Percentiles rank a stretch among this genome's conserved stretches.
phyloP scores from a whole-genome alignment of 1,140 invertebrate genomes.

The Zelostemma sp. region DNA sequence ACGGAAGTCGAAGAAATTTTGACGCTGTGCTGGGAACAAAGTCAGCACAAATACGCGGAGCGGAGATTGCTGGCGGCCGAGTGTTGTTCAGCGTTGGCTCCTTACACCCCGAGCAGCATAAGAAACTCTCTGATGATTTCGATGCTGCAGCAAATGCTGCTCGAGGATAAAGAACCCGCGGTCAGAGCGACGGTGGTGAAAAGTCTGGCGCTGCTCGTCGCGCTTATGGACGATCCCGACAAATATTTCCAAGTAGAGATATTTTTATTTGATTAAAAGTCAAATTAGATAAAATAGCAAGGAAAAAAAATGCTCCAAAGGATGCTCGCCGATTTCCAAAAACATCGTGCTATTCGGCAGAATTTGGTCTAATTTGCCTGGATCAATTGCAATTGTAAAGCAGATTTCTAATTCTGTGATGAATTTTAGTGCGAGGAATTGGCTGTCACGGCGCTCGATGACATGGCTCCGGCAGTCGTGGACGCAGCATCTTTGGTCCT shows the following conservation, averaged over 20 bases:
- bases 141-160: constrained; percentile 82
- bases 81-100: constrained; percentile 79
- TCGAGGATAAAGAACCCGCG: constrained; percentile 78
- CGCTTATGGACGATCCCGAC: constrained; percentile 76
- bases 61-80: constrained; percentile 80
- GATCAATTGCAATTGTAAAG: too few relatives aligned
- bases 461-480: constrained; percentile 70
- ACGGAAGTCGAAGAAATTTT: constrained; percentile 78
- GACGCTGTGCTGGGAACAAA: constrained; percentile 85
- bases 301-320: too few relatives aligned
- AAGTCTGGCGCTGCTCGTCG: constrained; percentile 76
- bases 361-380: too few relatives aligned
- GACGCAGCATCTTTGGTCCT: constrained; percentile 67
- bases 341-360: too few relatives aligned
- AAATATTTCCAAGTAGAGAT: constrained; percentile 76
- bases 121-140: constrained; percentile 80
- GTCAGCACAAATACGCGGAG: constrained; percentile 80
- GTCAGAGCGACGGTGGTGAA: constrained; percentile 76
- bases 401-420: neutral
- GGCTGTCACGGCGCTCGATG: constrained; percentile 71
- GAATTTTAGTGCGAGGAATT: constrained; percentile 72
- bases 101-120: constrained; percentile 78
- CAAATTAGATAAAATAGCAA: too few relatives aligned
- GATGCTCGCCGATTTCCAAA: too few relatives aligned
- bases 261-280: too few relatives aligned